These are phyloP conservation scores for Meteorus colon DNA, from an alignment of 2,888 invertebrate species.

Conservation along the genomic window DNA sequence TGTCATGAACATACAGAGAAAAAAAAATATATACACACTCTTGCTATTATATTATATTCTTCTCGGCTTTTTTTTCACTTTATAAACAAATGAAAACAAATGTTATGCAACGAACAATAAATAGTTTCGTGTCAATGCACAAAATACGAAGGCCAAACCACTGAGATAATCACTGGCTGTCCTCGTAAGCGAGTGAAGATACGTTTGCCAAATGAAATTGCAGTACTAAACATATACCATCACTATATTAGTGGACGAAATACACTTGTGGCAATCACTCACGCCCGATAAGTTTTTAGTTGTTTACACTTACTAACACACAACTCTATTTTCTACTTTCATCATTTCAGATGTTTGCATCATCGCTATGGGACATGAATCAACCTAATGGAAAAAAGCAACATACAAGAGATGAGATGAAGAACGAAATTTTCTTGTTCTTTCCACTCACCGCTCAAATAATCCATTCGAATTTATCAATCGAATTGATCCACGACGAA, in stretches of 20 bases:
- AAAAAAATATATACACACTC: no score
- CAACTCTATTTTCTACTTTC: no score
- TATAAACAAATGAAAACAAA: not conserved
- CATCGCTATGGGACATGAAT: no score
- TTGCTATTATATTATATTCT: no score
- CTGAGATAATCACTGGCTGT: constrained; percentile 19
- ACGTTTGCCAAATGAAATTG: constrained; percentile 28
- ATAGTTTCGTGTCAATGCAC: constrained; percentile 6
- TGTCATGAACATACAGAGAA: no score
- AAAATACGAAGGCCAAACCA: constrained; percentile 16
- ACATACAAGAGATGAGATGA: no score
- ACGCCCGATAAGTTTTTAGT: not conserved
- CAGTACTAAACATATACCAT: not conserved
- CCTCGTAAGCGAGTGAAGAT: not conserved
- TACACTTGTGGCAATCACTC: not conserved
- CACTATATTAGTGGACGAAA: not conserved
- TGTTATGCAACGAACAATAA: not conserved
- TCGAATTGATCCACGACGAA: not conserved
- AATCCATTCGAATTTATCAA: not conserved
- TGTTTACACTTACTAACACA: no score
- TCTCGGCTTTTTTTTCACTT: no score
- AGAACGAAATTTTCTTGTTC: not conserved
- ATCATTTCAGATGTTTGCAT: no score
- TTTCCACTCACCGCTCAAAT: not conserved
- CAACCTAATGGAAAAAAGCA: no score